Base-by-base conservation (phyloP, 2,797 vertebrate genomes). In the Zalophus californianus region DNA sequence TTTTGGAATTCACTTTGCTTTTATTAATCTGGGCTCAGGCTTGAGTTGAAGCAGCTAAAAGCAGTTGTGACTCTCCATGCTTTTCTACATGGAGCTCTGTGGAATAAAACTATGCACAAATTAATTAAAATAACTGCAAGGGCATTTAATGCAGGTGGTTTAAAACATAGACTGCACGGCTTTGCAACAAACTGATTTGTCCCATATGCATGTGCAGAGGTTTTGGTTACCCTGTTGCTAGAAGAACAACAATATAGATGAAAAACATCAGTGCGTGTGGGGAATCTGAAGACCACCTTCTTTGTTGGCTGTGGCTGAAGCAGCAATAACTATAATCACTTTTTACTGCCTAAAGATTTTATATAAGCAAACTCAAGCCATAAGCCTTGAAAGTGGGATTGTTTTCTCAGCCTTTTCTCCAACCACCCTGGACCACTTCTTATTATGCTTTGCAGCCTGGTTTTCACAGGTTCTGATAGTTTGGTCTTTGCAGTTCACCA, bases 121-220 rank as follows among this genome's bases (percentile, higher is more conserved):
- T 98, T 98, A 98, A 98, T 98, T 97, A 94, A 97, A 98, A 52
- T 83, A 92, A 98, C 90, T 97, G 52, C 97, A 93, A 97, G 98
- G n/a, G 29, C 84, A 92, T 97, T 97, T 91, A 94, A n/a, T 96
- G 97, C 88, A 95, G 70, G 86, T 91, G 14, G 64, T 80, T 93
- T 87, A 79, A 60, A 96, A 62, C n/a, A 32, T 64, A 89, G 78
- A 62, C 32, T 7, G 1, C 82, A 20, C 23, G 50, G 38, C 27
- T 93, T 79, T 44, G 56, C 41, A 52, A 41, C n/a, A 20, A 73
- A 27, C 29, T 14, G 75, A 73, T 80, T 66, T 29, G 11, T 93
- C 91, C 93, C 38, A 25, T 41, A 32, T 70, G 77, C 72, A 7
- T 4, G 35, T 48, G 54, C 56, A 32, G 38, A 78, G 66, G 4